Base-by-base conservation (phyloP, 1,140 invertebrate genomes). In the Galleria mellonella region DNA sequence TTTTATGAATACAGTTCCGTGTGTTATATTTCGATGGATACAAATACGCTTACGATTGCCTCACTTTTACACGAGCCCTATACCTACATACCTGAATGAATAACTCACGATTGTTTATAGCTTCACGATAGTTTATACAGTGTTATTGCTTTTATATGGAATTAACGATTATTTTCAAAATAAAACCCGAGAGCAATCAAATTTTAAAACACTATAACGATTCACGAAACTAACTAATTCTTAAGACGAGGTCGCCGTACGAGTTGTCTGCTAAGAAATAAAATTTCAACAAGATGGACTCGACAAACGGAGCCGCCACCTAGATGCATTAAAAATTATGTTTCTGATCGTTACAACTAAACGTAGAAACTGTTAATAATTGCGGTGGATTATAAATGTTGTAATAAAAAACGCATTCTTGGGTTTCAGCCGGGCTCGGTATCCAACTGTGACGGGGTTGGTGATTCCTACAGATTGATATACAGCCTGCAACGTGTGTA, bases 381-480 rank as follows among this genome's bases (percentile, higher is more conserved):
- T 61, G 63, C 52, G 53, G 57, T 28, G 51, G 46, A 69, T 68
- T 66, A 65, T 76, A 75, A 62, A 66, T 64, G 55, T 62, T 52
- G 57, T 69, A 66, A 69, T 73, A 81, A 72, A 75, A 77, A 71
- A 69, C 44, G 60, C 72, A 78, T 72, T 78, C 66, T 61, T 65
- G 56, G 52, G 52, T 51, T 55, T 42, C 49, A 56, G 45, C 32
- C 27, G 51, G 61, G 56, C 9, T 23, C 9, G 17, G 35, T 37
- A 66, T 50, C 75, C 70, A 62, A 75, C 69, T 73, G 74, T 17
- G 73, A 44, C 48, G 54, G 62, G 62, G 58, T 62, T 63, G 52
- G 55, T 50, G 52, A 54, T 67, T 52, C 55, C 40, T 39, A 41
- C 51, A 62, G 55, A 63, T 63, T 65, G 51, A 68, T 64, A 58